Evolutionary conservation across 2,113 vertebrate species (phyloP), one percentile per base, ranked within the genome.

Genomic region (Phaethon lepturus): DNA sequence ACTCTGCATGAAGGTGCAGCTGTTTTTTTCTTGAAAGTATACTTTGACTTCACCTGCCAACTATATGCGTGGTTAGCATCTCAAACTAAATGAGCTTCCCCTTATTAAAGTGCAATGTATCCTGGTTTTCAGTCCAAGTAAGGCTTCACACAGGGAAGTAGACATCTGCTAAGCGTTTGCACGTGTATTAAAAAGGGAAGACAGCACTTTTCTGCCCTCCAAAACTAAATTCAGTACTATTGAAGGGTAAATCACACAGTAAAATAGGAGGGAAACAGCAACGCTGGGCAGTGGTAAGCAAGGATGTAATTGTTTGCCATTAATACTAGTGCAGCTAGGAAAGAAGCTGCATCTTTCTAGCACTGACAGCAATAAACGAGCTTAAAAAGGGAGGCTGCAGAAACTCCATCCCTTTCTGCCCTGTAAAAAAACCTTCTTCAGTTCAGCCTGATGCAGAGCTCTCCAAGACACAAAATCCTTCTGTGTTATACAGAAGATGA

Each of bases 401-500:
- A 40, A 53, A n/a, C 5, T 56, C 40, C 6, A 2, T 17, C 12
- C 9, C 29, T 25, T 83, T 33, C 75, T 79, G 25, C 50, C 31
- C 66, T 64, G 11, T 6, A 19, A 75, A 77, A 58, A 23, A 2
- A 1, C 2, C 17, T 14, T 10, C 31, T 59, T 17, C 9, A 2
- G 42, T 87, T 67, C 68, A 26, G 6, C 8, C 53, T 72, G 79
- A 2, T 7, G 8, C 59, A 50, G 45, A 55, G 28, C 31, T 83
- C 49, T 9, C 33, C 50, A 25, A 20, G 45, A 33, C 60, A 71
- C 14, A 56, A 49, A 82, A 38, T 14, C 26, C 40, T 31, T 13
- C 13, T 3, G 12, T 35, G 17, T 42, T 58, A 17, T 0, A 7
- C 42, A 10, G 38, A 11, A 44, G n/a, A 50, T 6, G 17, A 1